Evolutionary conservation across 2,888 invertebrate species (phyloP), one percentile per base, ranked within the genome.

Genomic region (Aporophyla lueneburgensis): DNA sequence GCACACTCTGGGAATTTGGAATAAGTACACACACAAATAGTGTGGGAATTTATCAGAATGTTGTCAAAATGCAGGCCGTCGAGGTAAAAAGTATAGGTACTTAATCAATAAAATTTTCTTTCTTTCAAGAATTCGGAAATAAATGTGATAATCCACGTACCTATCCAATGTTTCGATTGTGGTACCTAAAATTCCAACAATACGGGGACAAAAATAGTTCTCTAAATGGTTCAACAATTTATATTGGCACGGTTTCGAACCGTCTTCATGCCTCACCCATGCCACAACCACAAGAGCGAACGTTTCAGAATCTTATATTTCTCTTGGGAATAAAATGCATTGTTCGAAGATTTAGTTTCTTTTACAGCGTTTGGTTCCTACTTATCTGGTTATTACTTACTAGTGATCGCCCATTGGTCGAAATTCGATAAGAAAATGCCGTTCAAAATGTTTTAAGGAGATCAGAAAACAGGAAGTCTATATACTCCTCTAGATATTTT

Each of bases 301-400:
- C 3, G 43, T 43, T 74, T 79, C 43, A 43, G 66, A 78, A 78
- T 78, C 49, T 0, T 40, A 51, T 49, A 79, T 67, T 51, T 67
- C 49, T 62, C 51, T 27, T 10, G 61, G 73, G 63, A 71, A 58
- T 7, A 14, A 71, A 58, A 33, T 59, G n/a, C 33, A 16, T 43
- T 3, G 21, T 54, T 2, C 19, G 51, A n/a, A n/a, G n/a, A n/a
- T n/a, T n/a, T n/a, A n/a, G n/a, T n/a, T n/a, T n/a, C n/a, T n/a
- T n/a, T n/a, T n/a, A n/a, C n/a, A n/a, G n/a, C n/a, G n/a, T n/a
- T n/a, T n/a, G n/a, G n/a, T n/a, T n/a, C n/a, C n/a, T n/a, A n/a
- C n/a, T n/a, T n/a, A n/a, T n/a, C n/a, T n/a, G n/a, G n/a, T n/a
- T n/a, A n/a, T n/a, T n/a, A n/a, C n/a, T n/a, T n/a, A n/a, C n/a